Evolutionary conservation across 2,797 vertebrate genomes (phyloP), one percentile per base, ranked within the genome.

Genomic region (Syngnathus rostellatus): DNA sequence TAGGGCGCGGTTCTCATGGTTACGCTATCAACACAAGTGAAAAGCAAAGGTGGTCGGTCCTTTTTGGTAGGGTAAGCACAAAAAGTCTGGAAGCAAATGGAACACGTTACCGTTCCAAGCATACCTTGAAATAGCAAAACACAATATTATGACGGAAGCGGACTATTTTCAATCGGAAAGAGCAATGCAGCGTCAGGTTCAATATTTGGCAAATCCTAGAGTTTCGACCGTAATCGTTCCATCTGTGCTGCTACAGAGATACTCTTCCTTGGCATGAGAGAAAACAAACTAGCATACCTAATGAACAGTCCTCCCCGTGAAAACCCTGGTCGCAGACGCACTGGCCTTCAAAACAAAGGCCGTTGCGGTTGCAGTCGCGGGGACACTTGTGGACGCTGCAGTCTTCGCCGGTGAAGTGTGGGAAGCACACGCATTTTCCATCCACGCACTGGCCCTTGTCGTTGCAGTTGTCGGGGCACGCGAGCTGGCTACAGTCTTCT

Each of bases 281-380:
- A 43, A 43, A 43, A 43, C 4, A 43, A 62, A 62, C 3, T 11
- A 16, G 2, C 83, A 88, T 78, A 92, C 91, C 91, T 73, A 76
- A 80, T 66, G 84, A 90, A 67, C 96, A 98, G 81, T 92, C 89
- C 0, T 87, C 86, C 10, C 92, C 93, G 0, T 83, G 82, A 81
- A 95, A 94, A 69, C 93, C 92, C 58, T 91, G 77, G 0, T 90
- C 84, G 31, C 94, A 97, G 82, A 91, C 70, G 45, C 96, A 96
- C 64, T 84, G 87, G 8, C 94, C 94, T 0, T 94, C 82, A 57
- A 93, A 89, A 51, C 95, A 96, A 77, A 77, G 91, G 19, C 94
- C 92, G 0, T 91, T 92, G 14, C 88, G 89, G 0, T 79, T 81
- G 72, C 96, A 96, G 83, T 95, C 90, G 2, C 74, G 77, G 0